Percentiles rank a stretch among this genome's conserved stretches.
phyloP scores from a whole-genome alignment of 2,113 vertebrate species.

The Pelecanoides urinatrix region DNA sequence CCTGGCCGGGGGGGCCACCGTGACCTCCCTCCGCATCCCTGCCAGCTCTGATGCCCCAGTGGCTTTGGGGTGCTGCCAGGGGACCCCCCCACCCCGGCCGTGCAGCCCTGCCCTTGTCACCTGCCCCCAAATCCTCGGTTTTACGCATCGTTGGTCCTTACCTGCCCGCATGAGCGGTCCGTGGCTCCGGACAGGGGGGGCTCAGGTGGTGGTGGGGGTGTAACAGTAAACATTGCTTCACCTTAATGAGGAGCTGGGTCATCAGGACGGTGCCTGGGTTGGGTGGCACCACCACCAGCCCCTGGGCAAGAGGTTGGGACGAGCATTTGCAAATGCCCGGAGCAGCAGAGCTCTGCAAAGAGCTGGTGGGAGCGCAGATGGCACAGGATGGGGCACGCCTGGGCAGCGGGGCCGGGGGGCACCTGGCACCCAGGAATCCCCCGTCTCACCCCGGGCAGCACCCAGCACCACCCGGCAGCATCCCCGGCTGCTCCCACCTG shows the following conservation, averaged over 20 bases:
- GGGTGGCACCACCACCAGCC: not conserved
- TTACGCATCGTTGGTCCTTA: not conserved
- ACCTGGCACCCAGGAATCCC: not conserved
- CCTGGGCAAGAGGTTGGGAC: not conserved
- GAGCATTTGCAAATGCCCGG: not conserved
- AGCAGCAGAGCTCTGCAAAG: not conserved
- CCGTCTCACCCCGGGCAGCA: not conserved
- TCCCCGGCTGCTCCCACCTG: not conserved
- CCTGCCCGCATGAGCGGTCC: not conserved
- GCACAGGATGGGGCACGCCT: fast-evolving
- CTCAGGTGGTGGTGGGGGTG: fast-evolving
- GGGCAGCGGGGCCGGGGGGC: fast-evolving
- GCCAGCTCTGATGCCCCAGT: not conserved
- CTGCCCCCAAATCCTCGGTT: not conserved
- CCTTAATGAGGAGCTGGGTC: not conserved
- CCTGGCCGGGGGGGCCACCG: fast-evolving
- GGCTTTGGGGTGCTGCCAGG: not conserved
- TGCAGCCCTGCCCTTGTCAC: not conserved
- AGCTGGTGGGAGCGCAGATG: not conserved
- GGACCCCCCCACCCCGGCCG: fast-evolving
- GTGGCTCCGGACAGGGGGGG: not conserved
- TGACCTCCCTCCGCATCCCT: not conserved
- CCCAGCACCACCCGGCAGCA: not conserved
- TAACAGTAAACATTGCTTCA: not conserved
- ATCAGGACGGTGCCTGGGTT: not conserved